Base-by-base conservation (phyloP, 2,797 vertebrate species). In the Sebastes dallii region DNA sequence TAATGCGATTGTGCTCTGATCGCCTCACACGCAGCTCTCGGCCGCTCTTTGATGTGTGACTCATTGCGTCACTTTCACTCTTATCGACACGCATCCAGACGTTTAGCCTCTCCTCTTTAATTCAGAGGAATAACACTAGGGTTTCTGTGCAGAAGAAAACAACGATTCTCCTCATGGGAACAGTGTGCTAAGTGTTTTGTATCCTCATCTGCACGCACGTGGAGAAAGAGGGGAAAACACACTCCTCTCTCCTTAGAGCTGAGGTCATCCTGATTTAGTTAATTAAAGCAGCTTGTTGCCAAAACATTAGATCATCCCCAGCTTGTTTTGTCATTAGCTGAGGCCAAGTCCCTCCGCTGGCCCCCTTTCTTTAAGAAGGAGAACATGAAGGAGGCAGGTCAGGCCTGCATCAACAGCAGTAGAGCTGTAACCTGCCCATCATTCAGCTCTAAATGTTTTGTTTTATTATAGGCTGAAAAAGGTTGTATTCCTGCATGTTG, bases 291-390 rank as follows among this genome's bases (percentile, higher is more conserved):
- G 75, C 54, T 85, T 91, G 81, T 80, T 93, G 93, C 91, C 91
- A 93, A 90, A 92, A 87, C 90, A 92, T 93, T 85, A 93, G 89
- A 68, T 94, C 91, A 93, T 85, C 72, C 82, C 64, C 80, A 75
- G 82, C 80, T 90, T 91, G 88, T 88, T 90, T 90, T 90, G 85
- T 75, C 84, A 82, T 93, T 84, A 87, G 74, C 67, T 74, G 66
- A 86, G 80, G 75, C 52, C 6, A n/a, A 72, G 67, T 50, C 88
- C 86, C 76, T 82, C 34, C 1, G 25, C 29, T 55, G 78, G 81
- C 82, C 83, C 77, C 79, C 34, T 81, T 13, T 30, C 29, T 58
- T n/a, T 59, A 11, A 76, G 46, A 5, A 22, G 66, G 30, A 75
- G 52, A 85, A 81, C 74, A 75, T 56, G 72, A 71, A 75, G 72